Evolutionary conservation across 2,888 invertebrate genomes (phyloP).

Genomic region (Serripes groenlandicus): DNA sequence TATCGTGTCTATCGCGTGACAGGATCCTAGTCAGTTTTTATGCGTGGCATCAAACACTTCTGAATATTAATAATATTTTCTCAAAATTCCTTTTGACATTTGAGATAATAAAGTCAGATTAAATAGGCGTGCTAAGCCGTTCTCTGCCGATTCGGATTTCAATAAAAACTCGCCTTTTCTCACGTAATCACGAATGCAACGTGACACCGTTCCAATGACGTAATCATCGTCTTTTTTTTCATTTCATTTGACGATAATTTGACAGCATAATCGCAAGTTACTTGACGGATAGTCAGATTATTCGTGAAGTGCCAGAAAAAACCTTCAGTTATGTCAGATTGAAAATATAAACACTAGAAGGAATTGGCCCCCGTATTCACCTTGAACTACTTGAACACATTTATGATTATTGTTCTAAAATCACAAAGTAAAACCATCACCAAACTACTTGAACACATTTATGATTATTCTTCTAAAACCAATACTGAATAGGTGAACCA

Average conservation of each 20-base stretch:
- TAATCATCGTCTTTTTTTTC: too few species aligned
- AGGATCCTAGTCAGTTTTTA: background rate
- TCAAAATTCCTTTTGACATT: constrained; percentile 2
- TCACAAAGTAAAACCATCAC: too few species aligned
- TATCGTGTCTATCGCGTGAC: background rate
- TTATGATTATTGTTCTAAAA: too few species aligned
- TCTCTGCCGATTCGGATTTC: background rate
- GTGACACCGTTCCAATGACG: constrained; percentile 7
- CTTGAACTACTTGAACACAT: too few species aligned
- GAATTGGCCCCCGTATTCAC: too few species aligned
- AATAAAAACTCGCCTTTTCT: constrained; percentile 1
- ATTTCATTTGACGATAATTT: background rate
- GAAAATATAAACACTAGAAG: too few species aligned
- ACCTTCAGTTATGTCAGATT: too few species aligned
- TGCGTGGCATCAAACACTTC: background rate
- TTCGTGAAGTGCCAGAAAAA: too few species aligned
- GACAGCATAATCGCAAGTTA: constrained; percentile 5
- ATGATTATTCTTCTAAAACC: too few species aligned
- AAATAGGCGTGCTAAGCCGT: background rate
- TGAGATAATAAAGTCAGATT: background rate
- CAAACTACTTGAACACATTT: too few species aligned
- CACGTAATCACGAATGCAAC: background rate
- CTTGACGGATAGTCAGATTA: too few species aligned
- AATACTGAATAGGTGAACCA: too few species aligned
- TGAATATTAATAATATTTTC: background rate